Conservation (phyloP, 2,888 invertebrate species). For the Phytoseiulus persimilis region DNA sequence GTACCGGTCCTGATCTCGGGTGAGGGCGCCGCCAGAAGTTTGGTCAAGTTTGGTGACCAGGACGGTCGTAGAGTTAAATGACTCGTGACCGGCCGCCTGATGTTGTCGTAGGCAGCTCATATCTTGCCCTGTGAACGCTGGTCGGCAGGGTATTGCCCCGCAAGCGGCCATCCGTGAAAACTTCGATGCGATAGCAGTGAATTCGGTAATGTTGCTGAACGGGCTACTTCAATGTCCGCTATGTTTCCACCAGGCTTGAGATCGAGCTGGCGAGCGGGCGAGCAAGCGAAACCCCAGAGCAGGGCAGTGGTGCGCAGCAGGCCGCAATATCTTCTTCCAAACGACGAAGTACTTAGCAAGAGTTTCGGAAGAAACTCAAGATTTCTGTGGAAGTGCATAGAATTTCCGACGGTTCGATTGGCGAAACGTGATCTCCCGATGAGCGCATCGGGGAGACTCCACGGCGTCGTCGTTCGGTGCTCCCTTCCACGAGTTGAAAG, state of each 20-base stretch:
- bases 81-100: background rate
- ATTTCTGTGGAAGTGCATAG: background rate
- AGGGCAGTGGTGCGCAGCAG: background rate
- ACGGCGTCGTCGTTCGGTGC: background rate
- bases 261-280: background rate
- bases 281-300: background rate
- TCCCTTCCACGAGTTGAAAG: background rate
- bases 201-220: slow-evolving; percentile 5
- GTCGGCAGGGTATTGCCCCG: background rate
- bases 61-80: background rate
- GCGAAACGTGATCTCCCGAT: background rate
- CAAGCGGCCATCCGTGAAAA: background rate
- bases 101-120: background rate
- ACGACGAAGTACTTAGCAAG: background rate
- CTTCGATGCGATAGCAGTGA: background rate
- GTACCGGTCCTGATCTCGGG: background rate
- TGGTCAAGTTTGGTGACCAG: background rate
- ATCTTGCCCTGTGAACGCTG: background rate
- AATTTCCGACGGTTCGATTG: background rate
- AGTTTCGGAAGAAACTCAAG: background rate
- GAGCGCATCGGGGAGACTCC: background rate
- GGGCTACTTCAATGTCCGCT: background rate
- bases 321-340: background rate
- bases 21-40: background rate
- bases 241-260: background rate